Base-by-base conservation (phyloP, 2,797 vertebrate genomes). In the Petrocephalus schoutedeni region DNA sequence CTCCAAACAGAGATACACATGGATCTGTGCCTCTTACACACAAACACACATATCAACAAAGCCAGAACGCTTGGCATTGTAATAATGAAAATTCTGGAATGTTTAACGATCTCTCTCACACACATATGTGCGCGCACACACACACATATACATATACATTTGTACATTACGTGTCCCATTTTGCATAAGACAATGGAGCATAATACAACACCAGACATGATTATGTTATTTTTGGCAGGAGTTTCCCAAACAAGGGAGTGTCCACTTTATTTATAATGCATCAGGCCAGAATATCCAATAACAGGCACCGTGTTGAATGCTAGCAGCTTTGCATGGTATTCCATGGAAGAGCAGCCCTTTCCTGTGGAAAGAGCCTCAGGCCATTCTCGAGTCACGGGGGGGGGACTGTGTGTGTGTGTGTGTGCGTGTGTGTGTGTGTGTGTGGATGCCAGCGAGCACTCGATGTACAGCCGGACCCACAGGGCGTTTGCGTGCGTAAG, bases 381-480 rank as follows among this genome's bases (percentile, higher is more conserved):
- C n/a, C 21, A 28, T 28, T 64, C 61, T 21, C 61, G 2, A 6
- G 36, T 19, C 1, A 41, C 23, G 8, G 32, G n/a, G 32, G 6
- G 4, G 19, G 23, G 45, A 9, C 5, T 9, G 28, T 8, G 12
- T 58, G 84, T 57, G 49, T 16, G 84, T 28, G 21, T 56, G 2
- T 86, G 82, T 87, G 61, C 74, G 41, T 54, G 59, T 12, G 53
- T 80, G 67, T 80, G 53, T 77, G 74, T 45, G 71, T 57, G 67
- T 87, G 8, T 87, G 74, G 19, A 57, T 21, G 80, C 45, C 19
- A 51, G 45, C 7, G 12, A 14, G 83, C 53, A 56, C 64, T 23
- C 3, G 5, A 45, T 16, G 10, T 8, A 83, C 45, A 53, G 80
- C n/a, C 49, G 7, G 80, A 53, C 80, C 49, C 45, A 21, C 19